A percentile compares a stretch with the other conserved stretches of the same genome.
Evolutionary conservation across 2,113 vertebrate genomes (phyloP).

Genomic region (Chionodraco myersi): DNA sequence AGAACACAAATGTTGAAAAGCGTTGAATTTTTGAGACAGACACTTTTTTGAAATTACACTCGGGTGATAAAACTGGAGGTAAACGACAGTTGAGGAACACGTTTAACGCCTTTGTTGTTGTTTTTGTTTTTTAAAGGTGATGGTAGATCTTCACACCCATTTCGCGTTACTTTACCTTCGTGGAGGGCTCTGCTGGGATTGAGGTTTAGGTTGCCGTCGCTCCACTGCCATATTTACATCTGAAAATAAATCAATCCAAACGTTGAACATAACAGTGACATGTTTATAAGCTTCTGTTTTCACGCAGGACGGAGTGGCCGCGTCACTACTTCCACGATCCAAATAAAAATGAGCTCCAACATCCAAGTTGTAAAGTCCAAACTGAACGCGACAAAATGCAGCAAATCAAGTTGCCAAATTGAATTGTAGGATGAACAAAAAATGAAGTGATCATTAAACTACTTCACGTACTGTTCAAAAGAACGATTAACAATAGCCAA

Average conservation of each 20-base stretch:
- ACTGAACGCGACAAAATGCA: constrained; percentile 56
- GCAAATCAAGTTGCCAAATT: constrained; percentile 41
- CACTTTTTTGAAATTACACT: constrained; percentile 65
- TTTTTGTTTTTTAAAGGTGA: constrained; percentile 46
- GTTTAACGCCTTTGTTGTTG: neutral
- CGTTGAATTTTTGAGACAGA: constrained; percentile 74
- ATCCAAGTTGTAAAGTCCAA: constrained; percentile 68
- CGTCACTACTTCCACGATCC: constrained; percentile 61
- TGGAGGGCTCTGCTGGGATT: constrained; percentile 96
- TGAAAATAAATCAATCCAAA: constrained; percentile 99
- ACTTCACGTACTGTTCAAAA: constrained; percentile 18
- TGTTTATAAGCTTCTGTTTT: constrained; percentile 63
- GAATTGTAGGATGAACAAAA: constrained; percentile 11
- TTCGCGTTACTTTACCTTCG: constrained; percentile 98
- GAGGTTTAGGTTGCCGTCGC: constrained; percentile 98
- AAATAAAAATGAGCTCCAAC: constrained; percentile 65
- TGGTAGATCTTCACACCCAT: constrained; percentile 78
- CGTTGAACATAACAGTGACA: constrained; percentile 90
- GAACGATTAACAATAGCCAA: neutral
- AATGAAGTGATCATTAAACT: neutral
- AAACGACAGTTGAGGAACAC: constrained; percentile 47
- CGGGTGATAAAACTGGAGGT: constrained; percentile 31
- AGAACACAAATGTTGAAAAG: neutral
- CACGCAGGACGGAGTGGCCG: constrained; percentile 59
- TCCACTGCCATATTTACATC: constrained; percentile 99